Evolutionary conservation across 2,888 invertebrate species (phyloP).

Genomic region (Cecidostiba fungosa): DNA sequence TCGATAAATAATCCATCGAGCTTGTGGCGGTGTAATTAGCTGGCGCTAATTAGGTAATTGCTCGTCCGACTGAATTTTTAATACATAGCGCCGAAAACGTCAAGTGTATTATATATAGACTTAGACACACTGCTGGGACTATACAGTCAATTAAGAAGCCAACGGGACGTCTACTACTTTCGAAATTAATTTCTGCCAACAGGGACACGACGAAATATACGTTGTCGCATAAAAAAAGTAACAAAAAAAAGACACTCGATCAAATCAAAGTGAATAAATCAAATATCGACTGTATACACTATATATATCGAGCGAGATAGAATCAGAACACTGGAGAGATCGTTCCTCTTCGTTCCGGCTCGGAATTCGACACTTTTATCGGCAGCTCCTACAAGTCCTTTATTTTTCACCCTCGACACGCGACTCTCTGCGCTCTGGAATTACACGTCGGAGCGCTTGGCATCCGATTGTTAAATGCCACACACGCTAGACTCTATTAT

Average conservation of each 20-base stretch:
- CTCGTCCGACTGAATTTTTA: not conserved
- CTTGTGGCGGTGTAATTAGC: not conserved
- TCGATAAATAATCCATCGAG: not conserved
- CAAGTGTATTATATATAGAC: not conserved
- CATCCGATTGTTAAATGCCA: not conserved
- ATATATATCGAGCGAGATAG: not conserved
- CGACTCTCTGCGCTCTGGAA: not conserved
- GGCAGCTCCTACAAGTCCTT: not conserved
- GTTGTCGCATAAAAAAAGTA: too few relatives aligned
- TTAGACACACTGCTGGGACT: not conserved
- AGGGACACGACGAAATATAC: too few relatives aligned
- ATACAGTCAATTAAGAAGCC: not conserved
- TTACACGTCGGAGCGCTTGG: constrained; percentile 2
- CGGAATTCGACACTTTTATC: constrained; percentile 56
- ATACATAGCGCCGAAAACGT: not conserved
- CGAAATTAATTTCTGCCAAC: not conserved
- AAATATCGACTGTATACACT: constrained; percentile 28
- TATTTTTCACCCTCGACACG: constrained; percentile 39
- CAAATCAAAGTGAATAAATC: not conserved
- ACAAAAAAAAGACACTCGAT: too few relatives aligned
- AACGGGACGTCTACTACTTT: constrained; percentile 3
- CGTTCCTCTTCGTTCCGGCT: constrained; percentile 37
- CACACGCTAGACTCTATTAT: constrained; percentile 28
- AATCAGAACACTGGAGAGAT: not conserved
- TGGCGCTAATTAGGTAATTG: not conserved